Conservation (phyloP, 2,797 vertebrate genomes). For the Glyptemys insculpta region DNA sequence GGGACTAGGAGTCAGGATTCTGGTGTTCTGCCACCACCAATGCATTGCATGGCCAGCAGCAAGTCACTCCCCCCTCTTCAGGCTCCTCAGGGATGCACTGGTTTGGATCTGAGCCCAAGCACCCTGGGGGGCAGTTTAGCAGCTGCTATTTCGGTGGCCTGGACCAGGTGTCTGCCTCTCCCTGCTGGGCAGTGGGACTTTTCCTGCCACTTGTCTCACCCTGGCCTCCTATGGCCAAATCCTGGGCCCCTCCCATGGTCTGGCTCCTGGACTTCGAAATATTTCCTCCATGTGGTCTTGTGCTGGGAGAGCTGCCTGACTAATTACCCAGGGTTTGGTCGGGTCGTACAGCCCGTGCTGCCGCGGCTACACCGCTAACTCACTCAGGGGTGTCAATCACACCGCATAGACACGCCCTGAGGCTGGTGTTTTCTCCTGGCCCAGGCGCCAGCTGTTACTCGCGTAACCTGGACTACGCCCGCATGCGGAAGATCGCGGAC, state of each 20-base stretch:
- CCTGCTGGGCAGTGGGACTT: background rate
- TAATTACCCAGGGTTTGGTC: background rate
- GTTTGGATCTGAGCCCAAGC: background rate
- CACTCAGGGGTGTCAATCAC: too few relatives aligned
- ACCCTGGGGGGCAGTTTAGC: accelerated
- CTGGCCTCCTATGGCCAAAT: background rate
- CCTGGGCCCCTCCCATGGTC: accelerated
- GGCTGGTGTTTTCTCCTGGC: background rate
- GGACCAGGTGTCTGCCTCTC: background rate
- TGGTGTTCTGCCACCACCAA: background rate
- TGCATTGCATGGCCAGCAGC: background rate
- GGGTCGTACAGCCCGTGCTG: background rate
- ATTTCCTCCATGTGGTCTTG: background rate
- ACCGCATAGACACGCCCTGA: background rate
- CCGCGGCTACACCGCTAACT: too few relatives aligned
- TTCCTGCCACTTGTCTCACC: background rate
- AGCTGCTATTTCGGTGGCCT: background rate
- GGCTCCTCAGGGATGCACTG: background rate
- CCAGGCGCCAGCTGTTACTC: slow-evolving; percentile 96
- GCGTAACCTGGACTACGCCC: slow-evolving; percentile 92
- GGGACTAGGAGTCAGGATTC: background rate
- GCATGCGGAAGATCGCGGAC: slow-evolving; percentile 89
- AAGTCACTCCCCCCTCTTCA: background rate
- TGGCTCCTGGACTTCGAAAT: background rate
- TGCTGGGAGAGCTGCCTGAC: background rate